Percentiles rank a stretch among this genome's conserved stretches.
Conservation (phyloP, 2,797 vertebrate genomes). For the Eulemur mongoz region DNA sequence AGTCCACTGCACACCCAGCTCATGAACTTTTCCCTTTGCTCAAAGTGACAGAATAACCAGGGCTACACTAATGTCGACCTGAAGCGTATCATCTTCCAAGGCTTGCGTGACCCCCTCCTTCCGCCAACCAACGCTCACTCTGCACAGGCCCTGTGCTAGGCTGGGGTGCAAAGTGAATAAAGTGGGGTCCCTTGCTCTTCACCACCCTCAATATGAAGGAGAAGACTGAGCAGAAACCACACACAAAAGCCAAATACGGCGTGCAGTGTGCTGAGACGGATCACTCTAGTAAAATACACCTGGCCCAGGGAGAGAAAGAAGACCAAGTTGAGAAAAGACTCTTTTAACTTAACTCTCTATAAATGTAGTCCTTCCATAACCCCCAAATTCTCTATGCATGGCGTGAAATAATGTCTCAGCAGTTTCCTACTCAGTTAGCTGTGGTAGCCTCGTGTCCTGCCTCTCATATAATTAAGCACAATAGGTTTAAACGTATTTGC, state of each 20-base stretch:
- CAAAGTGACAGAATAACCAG: not conserved
- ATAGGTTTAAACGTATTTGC: not conserved
- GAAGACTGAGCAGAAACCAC: not conserved
- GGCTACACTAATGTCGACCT: not conserved
- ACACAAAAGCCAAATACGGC: not conserved
- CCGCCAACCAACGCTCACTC: not conserved
- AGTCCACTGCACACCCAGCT: not conserved
- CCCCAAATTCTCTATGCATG: rapidly evolving
- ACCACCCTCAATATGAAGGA: not conserved
- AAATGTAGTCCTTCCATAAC: not conserved
- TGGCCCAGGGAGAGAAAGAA: not conserved
- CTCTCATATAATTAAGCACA: not conserved
- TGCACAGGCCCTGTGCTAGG: not conserved
- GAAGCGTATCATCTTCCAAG: not conserved
- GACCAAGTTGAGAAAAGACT: not conserved
- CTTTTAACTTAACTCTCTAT: not conserved
- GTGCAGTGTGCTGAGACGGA: rapidly evolving
- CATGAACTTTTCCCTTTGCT: not conserved
- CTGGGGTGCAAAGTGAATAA: too few relatives aligned
- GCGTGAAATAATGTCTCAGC: too few relatives aligned
- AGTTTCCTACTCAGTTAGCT: not conserved
- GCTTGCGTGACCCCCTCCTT: not conserved
- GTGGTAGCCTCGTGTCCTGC: not conserved
- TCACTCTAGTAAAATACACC: not conserved
- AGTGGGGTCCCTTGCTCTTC: not conserved